Evolutionary conservation across 2,888 invertebrate species (phyloP).

Genomic region (Sepioteuthis lessoniana): DNA sequence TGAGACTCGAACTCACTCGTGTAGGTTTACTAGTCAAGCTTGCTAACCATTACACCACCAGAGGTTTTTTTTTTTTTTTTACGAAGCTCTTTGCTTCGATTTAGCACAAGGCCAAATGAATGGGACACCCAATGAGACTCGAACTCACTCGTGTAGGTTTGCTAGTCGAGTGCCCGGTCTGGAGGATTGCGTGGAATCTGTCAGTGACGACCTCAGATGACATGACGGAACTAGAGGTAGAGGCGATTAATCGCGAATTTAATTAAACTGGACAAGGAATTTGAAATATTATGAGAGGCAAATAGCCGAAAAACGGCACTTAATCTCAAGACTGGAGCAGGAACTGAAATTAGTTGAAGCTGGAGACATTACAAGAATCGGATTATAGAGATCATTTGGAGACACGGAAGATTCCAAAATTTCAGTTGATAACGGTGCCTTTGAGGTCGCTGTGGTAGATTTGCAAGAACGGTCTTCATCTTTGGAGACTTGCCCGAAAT

Average conservation of each 20-base stretch:
- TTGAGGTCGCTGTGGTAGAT: background rate
- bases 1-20: too few species aligned
- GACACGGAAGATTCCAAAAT: background rate
- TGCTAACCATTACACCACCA: too few species aligned
- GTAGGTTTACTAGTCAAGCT: too few species aligned
- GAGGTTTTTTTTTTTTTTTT: too few species aligned
- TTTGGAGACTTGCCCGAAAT: background rate
- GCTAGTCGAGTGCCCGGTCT: too few species aligned
- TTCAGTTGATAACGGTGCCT: background rate
- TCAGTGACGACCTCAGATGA: background rate
- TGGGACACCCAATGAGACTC: too few species aligned
- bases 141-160: too few species aligned
- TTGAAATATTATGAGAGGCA: background rate
- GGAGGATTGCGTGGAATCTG: background rate
- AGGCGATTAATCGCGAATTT: constrained; percentile 60
- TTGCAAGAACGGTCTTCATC: background rate
- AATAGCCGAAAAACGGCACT: background rate
- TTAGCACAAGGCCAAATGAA: too few species aligned
- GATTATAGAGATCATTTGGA: background rate
- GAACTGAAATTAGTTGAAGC: background rate
- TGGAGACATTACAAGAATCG: background rate
- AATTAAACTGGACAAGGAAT: constrained; percentile 53
- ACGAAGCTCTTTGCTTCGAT: too few species aligned
- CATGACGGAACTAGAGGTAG: constrained; percentile 52
- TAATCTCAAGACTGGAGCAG: background rate